Conservation (phyloP, 1,140 invertebrate species). For the Delia radicum region DNA sequence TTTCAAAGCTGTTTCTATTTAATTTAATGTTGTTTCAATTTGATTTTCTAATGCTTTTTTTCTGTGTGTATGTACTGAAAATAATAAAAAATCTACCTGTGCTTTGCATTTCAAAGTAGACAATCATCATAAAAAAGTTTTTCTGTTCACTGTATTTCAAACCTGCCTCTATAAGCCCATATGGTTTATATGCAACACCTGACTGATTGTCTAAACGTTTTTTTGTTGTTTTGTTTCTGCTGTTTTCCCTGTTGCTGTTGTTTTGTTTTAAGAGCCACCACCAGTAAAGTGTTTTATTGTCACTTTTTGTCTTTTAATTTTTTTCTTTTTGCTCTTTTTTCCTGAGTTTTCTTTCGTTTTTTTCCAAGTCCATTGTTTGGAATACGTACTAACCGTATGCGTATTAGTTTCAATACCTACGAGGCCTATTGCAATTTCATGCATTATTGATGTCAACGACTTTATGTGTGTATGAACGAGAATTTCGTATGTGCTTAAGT, state of each 20-base stretch:
- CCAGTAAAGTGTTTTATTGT: conserved; percentile 1
- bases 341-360: neutral
- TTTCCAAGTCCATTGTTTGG: neutral
- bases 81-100: neutral
- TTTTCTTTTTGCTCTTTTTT: neutral
- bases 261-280: neutral
- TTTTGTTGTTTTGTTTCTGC: no score
- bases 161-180: no score
- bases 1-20: no score
- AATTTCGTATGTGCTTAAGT: neutral
- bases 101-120: neutral
- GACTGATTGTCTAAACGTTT: neutral
- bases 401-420: neutral
- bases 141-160: no score
- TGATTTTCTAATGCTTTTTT: no score
- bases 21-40: no score
- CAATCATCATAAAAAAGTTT: neutral
- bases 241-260: neutral
- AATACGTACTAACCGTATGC: neutral
- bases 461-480: neutral
- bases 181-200: neutral
- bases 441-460: conserved; percentile 1
- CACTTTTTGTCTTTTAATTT: neutral
- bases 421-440: conserved; percentile 1
- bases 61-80: no score